Percentiles rank a stretch among this genome's conserved stretches.
These are phyloP conservation scores for Gadopsis marmoratus DNA, from an alignment of 2,797 vertebrate genomes.

Conservation along the genomic window DNA sequence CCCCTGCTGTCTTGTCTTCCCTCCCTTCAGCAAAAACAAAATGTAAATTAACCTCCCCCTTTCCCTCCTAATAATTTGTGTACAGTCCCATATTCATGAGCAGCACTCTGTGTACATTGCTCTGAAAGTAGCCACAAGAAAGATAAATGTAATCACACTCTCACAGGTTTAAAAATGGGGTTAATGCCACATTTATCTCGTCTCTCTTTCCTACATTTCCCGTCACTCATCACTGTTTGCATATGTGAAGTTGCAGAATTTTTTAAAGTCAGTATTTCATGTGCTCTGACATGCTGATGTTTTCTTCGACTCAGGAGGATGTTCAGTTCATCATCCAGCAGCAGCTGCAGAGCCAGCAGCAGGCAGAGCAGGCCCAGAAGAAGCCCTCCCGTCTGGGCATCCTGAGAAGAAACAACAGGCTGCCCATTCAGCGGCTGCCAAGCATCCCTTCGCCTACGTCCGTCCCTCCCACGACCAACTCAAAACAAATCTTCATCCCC, in stretches of 20 bases:
- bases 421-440: constrained; percentile 55
- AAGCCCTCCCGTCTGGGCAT: constrained; percentile 74
- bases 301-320: constrained; percentile 83
- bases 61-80: not conserved
- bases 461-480: constrained; percentile 30
- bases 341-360: constrained; percentile 85
- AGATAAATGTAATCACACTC: not conserved
- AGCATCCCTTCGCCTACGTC: not conserved
- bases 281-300: constrained; percentile 12
- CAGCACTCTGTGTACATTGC: not conserved
- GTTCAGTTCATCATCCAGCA: constrained; percentile 85
- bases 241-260: not conserved
- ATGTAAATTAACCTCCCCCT: not conserved
- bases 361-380: constrained; percentile 80
- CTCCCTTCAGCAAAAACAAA: not conserved
- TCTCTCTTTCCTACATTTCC: not conserved
- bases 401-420: constrained; percentile 72
- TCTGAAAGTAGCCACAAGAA: not conserved
- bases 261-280: not conserved
- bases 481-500: constrained; percentile 59
- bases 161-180: not conserved
- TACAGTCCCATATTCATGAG: not conserved
- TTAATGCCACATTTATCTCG: not conserved
- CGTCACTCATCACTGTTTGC: not conserved
- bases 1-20: not conserved